phyloP scores from a whole-genome alignment of 2,113 vertebrate species.

The Hyperoodon ampullatus region DNA sequence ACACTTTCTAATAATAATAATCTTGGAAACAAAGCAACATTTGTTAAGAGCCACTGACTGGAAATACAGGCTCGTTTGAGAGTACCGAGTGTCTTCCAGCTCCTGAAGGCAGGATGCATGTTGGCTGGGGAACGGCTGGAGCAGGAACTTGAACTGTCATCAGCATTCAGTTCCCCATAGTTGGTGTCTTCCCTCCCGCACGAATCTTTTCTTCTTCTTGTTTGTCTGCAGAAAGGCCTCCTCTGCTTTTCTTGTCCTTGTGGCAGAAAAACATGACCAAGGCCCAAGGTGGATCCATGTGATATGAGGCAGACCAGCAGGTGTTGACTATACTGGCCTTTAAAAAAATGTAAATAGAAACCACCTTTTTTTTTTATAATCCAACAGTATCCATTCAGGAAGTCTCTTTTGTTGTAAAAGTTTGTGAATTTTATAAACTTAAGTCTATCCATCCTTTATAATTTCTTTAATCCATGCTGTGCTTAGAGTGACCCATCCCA shows the following conservation, averaged over 20 bases:
- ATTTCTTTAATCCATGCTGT: neutral
- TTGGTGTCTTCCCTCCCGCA: neutral
- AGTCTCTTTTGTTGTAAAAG: neutral
- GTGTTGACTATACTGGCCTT: neutral
- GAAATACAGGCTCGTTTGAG: neutral
- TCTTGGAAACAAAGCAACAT: neutral
- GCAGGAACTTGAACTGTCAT: no score
- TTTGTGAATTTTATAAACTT: neutral
- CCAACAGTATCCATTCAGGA: neutral
- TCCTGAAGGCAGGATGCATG: neutral
- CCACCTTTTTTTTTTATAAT: neutral
- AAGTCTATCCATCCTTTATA: neutral
- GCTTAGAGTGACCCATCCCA: neutral
- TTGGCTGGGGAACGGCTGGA: neutral
- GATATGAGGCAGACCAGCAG: neutral
- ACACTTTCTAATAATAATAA: neutral
- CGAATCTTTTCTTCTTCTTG: neutral
- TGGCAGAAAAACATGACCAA: neutral
- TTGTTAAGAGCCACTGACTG: neutral
- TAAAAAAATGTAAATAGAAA: neutral
- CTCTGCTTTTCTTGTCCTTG: neutral
- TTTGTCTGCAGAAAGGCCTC: neutral
- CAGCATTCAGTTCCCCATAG: neutral
- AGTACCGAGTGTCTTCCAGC: neutral
- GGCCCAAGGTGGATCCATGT: neutral